Evolutionary conservation across 2,113 vertebrate genomes (phyloP).

Genomic region (Machaerirhynchus nigripectus): DNA sequence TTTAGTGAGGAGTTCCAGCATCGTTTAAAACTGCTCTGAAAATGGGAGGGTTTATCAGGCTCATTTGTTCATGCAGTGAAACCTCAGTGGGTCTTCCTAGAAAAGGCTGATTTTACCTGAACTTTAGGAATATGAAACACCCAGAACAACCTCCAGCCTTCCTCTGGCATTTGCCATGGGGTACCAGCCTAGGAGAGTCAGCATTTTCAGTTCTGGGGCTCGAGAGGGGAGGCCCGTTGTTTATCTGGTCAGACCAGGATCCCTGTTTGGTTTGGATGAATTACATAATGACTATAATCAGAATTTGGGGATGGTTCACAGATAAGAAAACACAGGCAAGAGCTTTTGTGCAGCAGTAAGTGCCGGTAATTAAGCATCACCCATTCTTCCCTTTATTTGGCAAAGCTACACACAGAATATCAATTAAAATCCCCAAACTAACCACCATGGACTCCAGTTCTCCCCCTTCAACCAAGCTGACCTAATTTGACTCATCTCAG

Average conservation of each 20-base stretch:
- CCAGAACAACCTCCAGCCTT: not conserved
- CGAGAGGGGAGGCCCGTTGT: not conserved
- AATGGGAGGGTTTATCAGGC: not conserved
- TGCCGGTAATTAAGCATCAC: not conserved
- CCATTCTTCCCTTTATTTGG: not conserved
- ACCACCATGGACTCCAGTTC: not conserved
- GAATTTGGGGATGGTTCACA: not conserved
- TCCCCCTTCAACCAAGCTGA: not conserved
- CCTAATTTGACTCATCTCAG: not conserved
- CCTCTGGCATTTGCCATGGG: not conserved
- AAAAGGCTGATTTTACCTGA: not conserved
- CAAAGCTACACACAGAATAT: not conserved
- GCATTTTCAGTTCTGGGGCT: not conserved
- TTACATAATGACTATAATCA: not conserved
- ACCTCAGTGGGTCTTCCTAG: not conserved
- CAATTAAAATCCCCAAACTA: not conserved
- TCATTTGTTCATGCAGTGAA: rapidly evolving
- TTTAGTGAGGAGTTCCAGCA: not conserved
- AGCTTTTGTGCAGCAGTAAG: not conserved
- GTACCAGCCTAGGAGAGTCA: not conserved
- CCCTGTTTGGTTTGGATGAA: constrained; percentile 13
- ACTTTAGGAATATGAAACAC: not conserved
- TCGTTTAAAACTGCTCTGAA: not conserved
- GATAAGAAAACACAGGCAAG: not conserved
- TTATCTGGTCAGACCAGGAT: not conserved